These are phyloP conservation scores for Peromyscus leucopus DNA, from an alignment of 2,113 vertebrate genomes.

Conservation along the genomic window DNA sequence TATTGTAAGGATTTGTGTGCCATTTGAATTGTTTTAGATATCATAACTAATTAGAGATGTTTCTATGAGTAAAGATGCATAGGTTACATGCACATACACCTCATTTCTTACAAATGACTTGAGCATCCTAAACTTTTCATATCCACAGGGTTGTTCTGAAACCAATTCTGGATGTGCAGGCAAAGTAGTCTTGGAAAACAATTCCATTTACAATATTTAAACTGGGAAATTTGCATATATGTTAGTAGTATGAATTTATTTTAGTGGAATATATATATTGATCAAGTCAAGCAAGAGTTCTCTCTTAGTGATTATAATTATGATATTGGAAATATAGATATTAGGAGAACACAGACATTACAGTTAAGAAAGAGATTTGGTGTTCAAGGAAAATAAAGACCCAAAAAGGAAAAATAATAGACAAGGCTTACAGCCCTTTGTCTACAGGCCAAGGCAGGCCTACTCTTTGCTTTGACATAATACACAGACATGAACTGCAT, in stretches of 20 bases:
- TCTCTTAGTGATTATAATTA: not conserved
- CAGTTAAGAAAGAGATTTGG: not conserved
- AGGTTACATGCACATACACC: not conserved
- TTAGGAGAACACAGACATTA: not conserved
- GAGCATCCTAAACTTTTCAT: not conserved
- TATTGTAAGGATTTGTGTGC: not conserved
- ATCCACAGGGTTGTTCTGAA: not conserved
- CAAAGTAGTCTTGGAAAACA: not conserved
- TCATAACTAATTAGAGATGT: not conserved
- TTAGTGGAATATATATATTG: not conserved
- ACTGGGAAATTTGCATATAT: not conserved
- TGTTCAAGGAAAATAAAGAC: not conserved
- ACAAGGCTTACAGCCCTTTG: not conserved
- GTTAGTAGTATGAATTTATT: not conserved
- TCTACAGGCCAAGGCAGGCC: no score
- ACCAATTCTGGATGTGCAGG: not conserved
- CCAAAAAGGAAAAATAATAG: not conserved
- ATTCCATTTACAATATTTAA: not conserved
- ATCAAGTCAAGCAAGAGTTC: not conserved
- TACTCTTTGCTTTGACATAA: not conserved
- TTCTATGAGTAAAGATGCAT: no score
- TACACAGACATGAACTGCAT: not conserved
- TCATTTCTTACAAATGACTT: not conserved
- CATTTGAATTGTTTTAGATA: not conserved
- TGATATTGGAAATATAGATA: not conserved